Percentiles rank a stretch among this genome's conserved stretches.
phyloP scores from a whole-genome alignment of 30 jellyfish, hydroid and myxozoan genomes.

The Cassiopea xamachana region DNA sequence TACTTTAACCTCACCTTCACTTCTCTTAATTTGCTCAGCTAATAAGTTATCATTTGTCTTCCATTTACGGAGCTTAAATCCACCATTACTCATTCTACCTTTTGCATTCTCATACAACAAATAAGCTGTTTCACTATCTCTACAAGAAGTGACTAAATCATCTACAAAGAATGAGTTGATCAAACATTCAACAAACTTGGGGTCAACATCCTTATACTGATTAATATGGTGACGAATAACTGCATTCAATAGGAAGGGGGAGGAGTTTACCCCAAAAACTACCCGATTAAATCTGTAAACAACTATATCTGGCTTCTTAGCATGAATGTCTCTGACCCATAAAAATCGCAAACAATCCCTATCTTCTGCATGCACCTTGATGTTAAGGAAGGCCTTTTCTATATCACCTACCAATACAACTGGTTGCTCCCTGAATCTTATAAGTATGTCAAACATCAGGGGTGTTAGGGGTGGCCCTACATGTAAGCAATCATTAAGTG shows the following conservation, averaged over 20 bases:
- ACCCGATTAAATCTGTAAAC: neutral
- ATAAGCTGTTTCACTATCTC: slow-evolving; percentile 28
- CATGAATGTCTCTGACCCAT: neutral
- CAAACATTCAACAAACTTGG: slow-evolving; percentile 12
- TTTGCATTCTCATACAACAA: slow-evolving; percentile 35
- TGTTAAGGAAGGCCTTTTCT: slow-evolving; percentile 13
- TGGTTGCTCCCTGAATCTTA: slow-evolving; percentile 17
- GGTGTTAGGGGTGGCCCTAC: slow-evolving; percentile 30
- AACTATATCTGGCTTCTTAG: neutral
- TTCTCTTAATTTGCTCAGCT: neutral
- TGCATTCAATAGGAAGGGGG: slow-evolving; percentile 51
- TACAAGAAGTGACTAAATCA: slow-evolving; percentile 34
- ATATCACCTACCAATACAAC: slow-evolving; percentile 12
- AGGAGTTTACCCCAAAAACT: slow-evolving; percentile 19
- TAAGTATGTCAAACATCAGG: slow-evolving; percentile 16
- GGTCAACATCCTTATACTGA: slow-evolving; percentile 14
- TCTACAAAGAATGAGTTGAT: slow-evolving; percentile 20
- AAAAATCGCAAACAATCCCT: neutral
- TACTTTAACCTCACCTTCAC: slow-evolving; percentile 3
- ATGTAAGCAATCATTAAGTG: slow-evolving; percentile 45
- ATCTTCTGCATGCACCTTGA: neutral
- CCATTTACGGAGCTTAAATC: slow-evolving; percentile 49
- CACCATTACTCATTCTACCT: slow-evolving; percentile 19
- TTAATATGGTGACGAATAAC: slow-evolving; percentile 24
- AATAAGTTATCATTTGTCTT: neutral